These are phyloP conservation scores for Lycopodina hypogea DNA, from an alignment of 37 sponge, comb jelly and placozoan genomes.

Conservation along the genomic window DNA sequence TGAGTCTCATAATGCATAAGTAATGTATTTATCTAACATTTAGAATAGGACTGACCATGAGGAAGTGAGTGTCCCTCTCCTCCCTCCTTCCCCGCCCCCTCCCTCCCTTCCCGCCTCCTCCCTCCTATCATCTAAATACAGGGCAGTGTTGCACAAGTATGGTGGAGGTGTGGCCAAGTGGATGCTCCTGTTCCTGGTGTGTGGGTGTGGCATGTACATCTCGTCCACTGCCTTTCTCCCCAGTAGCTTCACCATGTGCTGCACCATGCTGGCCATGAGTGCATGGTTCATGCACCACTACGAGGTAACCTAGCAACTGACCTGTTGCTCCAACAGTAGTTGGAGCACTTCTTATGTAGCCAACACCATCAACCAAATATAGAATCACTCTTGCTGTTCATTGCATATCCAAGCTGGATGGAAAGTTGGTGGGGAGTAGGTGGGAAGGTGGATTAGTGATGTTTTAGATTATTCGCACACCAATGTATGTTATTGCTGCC, in stretches of 20 bases:
- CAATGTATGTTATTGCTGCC: too few species aligned
- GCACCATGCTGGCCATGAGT: conserved; percentile 74
- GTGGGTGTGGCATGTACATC: conserved; percentile 93
- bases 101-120: neutral
- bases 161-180: conserved; percentile 55
- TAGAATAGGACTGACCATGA: too few species aligned
- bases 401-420: too few species aligned
- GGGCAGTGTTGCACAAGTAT: conserved; percentile 59
- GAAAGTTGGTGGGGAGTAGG: too few species aligned
- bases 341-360: neutral
- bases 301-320: conserved; percentile 41
- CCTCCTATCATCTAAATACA: neutral
- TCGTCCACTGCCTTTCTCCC: conserved; percentile 89
- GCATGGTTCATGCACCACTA: conserved; percentile 73
- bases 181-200: conserved; percentile 54
- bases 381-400: too few species aligned
- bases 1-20: too few species aligned
- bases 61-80: neutral
- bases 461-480: too few species aligned
- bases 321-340: neutral
- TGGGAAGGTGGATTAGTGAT: too few species aligned
- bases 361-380: too few species aligned
- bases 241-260: conserved; percentile 89
- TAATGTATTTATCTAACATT: too few species aligned
- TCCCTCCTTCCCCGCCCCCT: neutral